These are phyloP conservation scores for Perognathus longimembris DNA, from an alignment of 2,113 vertebrate species.

Conservation along the genomic window DNA sequence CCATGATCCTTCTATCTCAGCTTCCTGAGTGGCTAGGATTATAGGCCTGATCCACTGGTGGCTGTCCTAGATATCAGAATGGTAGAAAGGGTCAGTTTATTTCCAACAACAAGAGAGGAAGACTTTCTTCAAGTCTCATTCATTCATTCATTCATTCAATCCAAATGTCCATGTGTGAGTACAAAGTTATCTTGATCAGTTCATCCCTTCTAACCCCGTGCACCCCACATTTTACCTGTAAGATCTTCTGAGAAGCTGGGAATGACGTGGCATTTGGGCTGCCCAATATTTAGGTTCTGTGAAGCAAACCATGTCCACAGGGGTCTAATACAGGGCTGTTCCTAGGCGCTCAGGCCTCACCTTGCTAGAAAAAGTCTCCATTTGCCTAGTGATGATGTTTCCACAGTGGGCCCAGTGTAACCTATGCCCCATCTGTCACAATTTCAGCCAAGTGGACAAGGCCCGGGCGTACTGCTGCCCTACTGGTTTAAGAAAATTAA, in stretches of 20 bases:
- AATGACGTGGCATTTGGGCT: not conserved
- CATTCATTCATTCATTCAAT: no score
- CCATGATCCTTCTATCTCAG: no score
- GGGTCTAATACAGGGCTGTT: not conserved
- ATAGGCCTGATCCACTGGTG: no score
- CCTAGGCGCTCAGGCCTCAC: not conserved
- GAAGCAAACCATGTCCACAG: not conserved
- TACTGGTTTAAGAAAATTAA: slow-evolving; percentile 48
- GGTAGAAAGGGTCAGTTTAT: not conserved
- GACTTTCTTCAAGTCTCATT: not conserved
- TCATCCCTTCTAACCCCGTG: no score
- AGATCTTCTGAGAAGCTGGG: not conserved
- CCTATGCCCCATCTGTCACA: not conserved
- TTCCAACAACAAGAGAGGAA: not conserved
- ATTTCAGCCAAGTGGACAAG: not conserved
- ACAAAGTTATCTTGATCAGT: no score
- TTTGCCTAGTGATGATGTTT: not conserved
- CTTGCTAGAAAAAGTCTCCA: not conserved
- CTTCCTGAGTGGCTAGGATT: no score
- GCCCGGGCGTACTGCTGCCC: not conserved
- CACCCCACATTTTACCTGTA: no score
- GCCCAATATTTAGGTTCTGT: not conserved
- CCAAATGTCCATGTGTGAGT: no score
- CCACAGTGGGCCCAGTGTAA: not conserved
- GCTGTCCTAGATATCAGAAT: no score